Conservation (phyloP, 2,888 invertebrate genomes). For the Iselma pallidipennis region DNA sequence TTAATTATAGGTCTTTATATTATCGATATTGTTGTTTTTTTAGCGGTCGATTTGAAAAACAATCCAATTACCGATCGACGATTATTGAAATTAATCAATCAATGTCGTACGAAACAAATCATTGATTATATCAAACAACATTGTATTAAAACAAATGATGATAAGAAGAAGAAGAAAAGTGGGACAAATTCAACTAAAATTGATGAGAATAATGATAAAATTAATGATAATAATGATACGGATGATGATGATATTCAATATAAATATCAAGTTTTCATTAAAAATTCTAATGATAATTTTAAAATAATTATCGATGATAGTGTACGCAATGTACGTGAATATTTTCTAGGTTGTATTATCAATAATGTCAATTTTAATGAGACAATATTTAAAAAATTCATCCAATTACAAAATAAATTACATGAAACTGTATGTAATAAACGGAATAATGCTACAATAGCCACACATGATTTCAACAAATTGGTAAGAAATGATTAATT, state of each 20-base stretch:
- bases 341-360: slow-evolving; percentile 74
- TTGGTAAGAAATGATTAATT: slow-evolving; percentile 52
- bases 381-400: slow-evolving; percentile 69
- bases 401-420: slow-evolving; percentile 76
- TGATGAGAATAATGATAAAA: slow-evolving; percentile 47
- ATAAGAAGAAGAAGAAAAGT: background rate
- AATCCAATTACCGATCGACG: slow-evolving; percentile 76
- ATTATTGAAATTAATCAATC: slow-evolving; percentile 73
- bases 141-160: slow-evolving; percentile 56
- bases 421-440: slow-evolving; percentile 79
- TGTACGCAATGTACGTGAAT: slow-evolving; percentile 68
- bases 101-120: slow-evolving; percentile 75
- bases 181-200: slow-evolving; percentile 34
- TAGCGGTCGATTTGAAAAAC: slow-evolving; percentile 73
- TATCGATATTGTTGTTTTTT: slow-evolving; percentile 33
- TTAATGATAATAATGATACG: slow-evolving; percentile 39
- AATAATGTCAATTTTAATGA: slow-evolving; percentile 66
- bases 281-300: slow-evolving; percentile 56
- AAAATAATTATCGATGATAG: slow-evolving; percentile 58
- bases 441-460: slow-evolving; percentile 77
- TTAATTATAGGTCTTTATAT: slow-evolving; percentile 1
- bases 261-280: slow-evolving; percentile 45
- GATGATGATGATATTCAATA: slow-evolving; percentile 34
- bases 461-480: slow-evolving; percentile 77
- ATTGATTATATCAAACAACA: slow-evolving; percentile 76